These are phyloP conservation scores for Trinectes maculatus DNA, from an alignment of 2,113 vertebrate genomes.

Conservation along the genomic window DNA sequence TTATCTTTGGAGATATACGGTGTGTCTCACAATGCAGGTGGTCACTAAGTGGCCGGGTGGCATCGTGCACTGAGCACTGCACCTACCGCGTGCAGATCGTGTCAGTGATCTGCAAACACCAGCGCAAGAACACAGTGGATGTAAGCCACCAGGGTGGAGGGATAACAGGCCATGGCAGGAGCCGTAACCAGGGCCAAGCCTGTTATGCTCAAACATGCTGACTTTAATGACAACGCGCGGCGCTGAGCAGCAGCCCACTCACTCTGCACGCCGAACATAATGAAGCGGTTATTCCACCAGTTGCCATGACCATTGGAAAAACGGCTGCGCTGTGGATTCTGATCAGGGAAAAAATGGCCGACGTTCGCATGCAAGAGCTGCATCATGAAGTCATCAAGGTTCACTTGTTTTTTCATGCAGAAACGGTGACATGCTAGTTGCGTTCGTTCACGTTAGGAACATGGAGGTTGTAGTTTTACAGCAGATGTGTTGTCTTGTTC, in stretches of 20 bases:
- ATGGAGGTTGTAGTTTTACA: too few relatives aligned
- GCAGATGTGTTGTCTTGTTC: not conserved
- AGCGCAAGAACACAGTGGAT: conserved; percentile 25
- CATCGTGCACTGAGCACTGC: conserved; percentile 22
- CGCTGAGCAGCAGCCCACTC: conserved; percentile 43
- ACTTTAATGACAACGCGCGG: conserved; percentile 54
- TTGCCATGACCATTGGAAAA: conserved; percentile 50
- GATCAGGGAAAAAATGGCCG: conserved; percentile 21
- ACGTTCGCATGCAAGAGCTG: too few relatives aligned
- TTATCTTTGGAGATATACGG: conserved; percentile 63
- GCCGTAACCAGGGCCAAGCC: conserved; percentile 27
- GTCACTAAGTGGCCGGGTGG: conserved; percentile 59
- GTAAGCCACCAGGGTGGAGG: conserved; percentile 28
- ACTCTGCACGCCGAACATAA: conserved; percentile 68
- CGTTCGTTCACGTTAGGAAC: too few relatives aligned
- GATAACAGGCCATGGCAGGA: conserved; percentile 36
- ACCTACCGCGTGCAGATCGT: conserved; percentile 47
- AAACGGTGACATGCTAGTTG: conserved; percentile 12
- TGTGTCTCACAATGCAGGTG: conserved; percentile 62
- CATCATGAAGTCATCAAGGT: conserved; percentile 62
- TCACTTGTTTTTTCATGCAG: conserved; percentile 37
- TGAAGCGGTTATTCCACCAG: conserved; percentile 63
- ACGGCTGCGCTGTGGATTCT: too few relatives aligned
- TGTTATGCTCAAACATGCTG: conserved; percentile 50
- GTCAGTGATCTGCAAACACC: conserved; percentile 55